Evolutionary conservation across 2,888 invertebrate genomes (phyloP).

Genomic region (Acholoe squamosa): DNA sequence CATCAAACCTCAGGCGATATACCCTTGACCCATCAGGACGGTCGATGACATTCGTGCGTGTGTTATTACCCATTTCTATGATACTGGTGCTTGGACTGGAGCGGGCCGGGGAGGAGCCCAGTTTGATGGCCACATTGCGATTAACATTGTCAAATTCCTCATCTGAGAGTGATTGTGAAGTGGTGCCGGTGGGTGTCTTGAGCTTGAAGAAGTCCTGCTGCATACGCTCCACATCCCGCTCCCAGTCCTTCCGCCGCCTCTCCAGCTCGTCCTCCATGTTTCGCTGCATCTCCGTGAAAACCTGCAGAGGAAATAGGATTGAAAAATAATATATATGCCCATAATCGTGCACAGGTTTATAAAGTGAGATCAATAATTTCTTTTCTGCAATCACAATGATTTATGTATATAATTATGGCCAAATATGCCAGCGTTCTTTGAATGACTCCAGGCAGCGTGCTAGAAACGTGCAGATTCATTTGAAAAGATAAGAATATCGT

Average conservation of each 20-base stretch:
- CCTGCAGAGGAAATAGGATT: neutral
- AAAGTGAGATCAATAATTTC: too few species aligned
- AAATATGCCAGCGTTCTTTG: too few species aligned
- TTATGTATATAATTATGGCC: too few species aligned
- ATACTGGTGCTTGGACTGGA: conserved; percentile 16
- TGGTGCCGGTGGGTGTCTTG: neutral
- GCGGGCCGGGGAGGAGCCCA: neutral
- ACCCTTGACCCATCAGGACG: conserved; percentile 72
- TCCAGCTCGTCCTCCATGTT: conserved; percentile 79
- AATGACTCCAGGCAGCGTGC: too few species aligned
- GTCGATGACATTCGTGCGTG: conserved; percentile 56
- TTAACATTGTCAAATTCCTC: conserved; percentile 45
- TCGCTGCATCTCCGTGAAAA: conserved; percentile 70
- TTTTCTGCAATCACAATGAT: too few species aligned
- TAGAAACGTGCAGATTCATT: too few species aligned
- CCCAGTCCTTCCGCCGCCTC: conserved; percentile 78
- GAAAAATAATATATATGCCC: too few species aligned
- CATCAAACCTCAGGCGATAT: conserved; percentile 74
- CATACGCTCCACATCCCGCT: conserved; percentile 73
- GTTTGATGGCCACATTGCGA: conserved; percentile 3
- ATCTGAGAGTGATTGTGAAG: neutral
- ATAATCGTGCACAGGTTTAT: too few species aligned
- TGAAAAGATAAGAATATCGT: too few species aligned
- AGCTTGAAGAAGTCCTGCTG: conserved; percentile 67
- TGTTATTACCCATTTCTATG: conserved; percentile 40